phyloP scores from a whole-genome alignment of 1,140 invertebrate species.

The Drosophila gunungcola region DNA sequence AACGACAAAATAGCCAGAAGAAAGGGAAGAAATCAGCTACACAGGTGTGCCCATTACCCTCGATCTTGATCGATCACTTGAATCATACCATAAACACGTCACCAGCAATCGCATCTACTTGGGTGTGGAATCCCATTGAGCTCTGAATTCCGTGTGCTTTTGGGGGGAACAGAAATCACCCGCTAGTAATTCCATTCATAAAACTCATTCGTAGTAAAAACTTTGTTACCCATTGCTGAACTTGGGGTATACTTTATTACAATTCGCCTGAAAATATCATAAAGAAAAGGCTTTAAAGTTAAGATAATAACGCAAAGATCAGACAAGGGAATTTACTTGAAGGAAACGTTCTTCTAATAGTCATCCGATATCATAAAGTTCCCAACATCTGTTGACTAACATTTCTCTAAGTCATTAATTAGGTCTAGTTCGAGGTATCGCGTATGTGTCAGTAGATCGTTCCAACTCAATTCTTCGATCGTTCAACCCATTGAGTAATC shows the following conservation, averaged over 20 bases:
- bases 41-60: conserved; percentile 6
- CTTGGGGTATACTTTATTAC: neutral
- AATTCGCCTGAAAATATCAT: neutral
- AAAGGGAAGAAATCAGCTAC: conserved; percentile 6
- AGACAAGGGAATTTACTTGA: neutral
- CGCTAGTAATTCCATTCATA: conserved; percentile 27
- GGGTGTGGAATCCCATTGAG: conserved; percentile 2
- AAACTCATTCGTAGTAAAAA: conserved; percentile 29
- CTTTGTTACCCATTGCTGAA: neutral
- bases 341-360: conserved; percentile 1
- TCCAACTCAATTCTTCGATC: conserved; percentile 12
- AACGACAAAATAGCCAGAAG: conserved; percentile 4
- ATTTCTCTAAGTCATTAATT: conserved; percentile 15
- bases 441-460: conserved; percentile 27
- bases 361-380: neutral
- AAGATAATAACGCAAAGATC: neutral
- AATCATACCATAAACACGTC: conserved; percentile 17
- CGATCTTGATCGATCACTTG: conserved; percentile 22
- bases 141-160: conserved; percentile 13
- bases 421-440: conserved; percentile 25
- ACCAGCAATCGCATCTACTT: conserved; percentile 14
- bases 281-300: neutral
- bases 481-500: conserved; percentile 45
- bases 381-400: conserved; percentile 7
- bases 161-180: conserved; percentile 5